A percentile compares a stretch with the other conserved stretches of the same genome.
These are phyloP conservation scores for Papilio helenus DNA, from an alignment of 1,140 invertebrate genomes.

Conservation along the genomic window DNA sequence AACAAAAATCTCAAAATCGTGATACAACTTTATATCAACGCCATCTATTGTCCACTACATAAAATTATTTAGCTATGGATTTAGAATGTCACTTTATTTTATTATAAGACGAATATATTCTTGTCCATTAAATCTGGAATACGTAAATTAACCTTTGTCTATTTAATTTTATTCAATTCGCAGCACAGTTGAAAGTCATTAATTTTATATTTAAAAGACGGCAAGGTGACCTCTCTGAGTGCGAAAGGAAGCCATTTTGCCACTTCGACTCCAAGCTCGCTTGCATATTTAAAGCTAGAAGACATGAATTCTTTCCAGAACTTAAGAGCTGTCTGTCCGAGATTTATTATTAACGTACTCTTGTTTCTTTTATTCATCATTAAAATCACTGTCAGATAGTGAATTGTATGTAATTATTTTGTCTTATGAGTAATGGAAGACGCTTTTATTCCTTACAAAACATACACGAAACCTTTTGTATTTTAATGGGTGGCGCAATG, in stretches of 20 bases:
- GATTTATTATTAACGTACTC: conserved; percentile 14
- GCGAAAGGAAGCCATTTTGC: conserved; percentile 22
- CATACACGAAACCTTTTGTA: too few species aligned
- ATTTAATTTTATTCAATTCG: neutral
- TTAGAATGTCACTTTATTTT: too few species aligned
- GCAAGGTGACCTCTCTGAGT: conserved; percentile 5
- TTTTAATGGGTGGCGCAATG: too few species aligned
- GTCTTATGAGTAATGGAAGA: too few species aligned
- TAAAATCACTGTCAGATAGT: too few species aligned
- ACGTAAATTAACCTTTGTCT: neutral
- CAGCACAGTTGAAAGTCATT: conserved; percentile 14
- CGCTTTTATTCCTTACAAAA: too few species aligned
- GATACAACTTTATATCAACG: neutral
- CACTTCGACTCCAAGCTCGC: neutral
- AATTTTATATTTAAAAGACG: conserved; percentile 6
- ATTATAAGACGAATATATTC: too few species aligned
- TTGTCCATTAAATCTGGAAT: neutral
- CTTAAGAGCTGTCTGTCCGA: neutral
- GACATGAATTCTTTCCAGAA: conserved; percentile 15
- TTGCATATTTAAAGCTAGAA: conserved; percentile 21
- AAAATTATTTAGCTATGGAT: too few species aligned
- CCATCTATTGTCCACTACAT: too few species aligned
- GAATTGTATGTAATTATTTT: too few species aligned
- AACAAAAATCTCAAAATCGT: neutral
- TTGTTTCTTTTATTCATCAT: neutral